Evolutionary conservation across 2,888 invertebrate species (phyloP).

Genomic region (Drosophila anceps): DNA sequence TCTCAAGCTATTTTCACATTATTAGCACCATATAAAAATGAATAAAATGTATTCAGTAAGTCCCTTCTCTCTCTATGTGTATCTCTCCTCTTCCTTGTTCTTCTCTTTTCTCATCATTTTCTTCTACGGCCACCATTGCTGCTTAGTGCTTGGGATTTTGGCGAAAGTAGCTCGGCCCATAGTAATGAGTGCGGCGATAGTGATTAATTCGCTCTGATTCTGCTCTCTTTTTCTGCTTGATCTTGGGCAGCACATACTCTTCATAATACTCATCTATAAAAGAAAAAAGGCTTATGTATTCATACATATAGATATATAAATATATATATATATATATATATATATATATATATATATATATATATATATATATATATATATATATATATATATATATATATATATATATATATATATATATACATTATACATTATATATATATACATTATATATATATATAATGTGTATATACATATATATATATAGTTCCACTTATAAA

Average conservation of each 20-base stretch:
- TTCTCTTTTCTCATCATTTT: neutral
- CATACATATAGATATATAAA: no score
- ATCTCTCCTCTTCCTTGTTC: neutral
- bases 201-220: neutral
- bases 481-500: neutral
- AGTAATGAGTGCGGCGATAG: constrained; percentile 31
- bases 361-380: no score
- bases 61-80: neutral
- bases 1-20: constrained; percentile 19
- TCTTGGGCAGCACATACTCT: constrained; percentile 18
- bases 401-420: no score
- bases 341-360: no score
- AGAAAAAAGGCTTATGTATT: neutral
- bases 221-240: neutral
- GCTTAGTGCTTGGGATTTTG: constrained; percentile 3
- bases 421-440: no score
- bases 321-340: no score
- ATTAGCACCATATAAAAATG: constrained; percentile 29
- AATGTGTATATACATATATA: no score
- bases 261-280: constrained; percentile 25
- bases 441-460: no score
- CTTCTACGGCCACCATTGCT: neutral
- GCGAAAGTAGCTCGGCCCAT: constrained; percentile 19
- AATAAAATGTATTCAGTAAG: constrained; percentile 1
- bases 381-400: no score